These are phyloP conservation scores for Ptychoptera contaminata DNA, from an alignment of 2,888 invertebrate species.

Conservation along the genomic window DNA sequence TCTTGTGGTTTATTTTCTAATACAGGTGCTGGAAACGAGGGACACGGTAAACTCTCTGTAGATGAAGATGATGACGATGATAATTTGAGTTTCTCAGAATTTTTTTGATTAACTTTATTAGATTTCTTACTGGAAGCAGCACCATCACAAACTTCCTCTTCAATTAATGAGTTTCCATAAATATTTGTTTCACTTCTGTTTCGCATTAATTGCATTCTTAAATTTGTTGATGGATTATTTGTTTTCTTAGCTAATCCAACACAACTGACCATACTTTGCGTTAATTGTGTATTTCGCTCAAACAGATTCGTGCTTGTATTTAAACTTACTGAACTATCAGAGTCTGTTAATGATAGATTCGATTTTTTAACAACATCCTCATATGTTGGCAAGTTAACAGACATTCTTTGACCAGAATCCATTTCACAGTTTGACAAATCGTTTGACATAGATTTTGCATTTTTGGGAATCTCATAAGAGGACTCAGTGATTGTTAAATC, in stretches of 20 bases:
- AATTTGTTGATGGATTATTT: not conserved
- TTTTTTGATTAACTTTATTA: not conserved
- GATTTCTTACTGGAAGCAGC: not conserved
- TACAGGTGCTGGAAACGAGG: conserved; percentile 25
- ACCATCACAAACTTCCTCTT: not conserved
- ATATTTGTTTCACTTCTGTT: conserved; percentile 5
- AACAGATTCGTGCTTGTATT: not conserved
- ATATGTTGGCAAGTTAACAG: conserved; percentile 18
- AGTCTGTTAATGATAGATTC: conserved; percentile 1
- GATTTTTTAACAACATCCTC: conserved; percentile 19
- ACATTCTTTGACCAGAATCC: too few relatives aligned
- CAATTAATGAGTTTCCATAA: conserved; percentile 2
- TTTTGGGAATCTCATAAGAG: conserved; percentile 25
- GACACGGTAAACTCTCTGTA: conserved; percentile 20
- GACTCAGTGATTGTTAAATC: conserved; percentile 19
- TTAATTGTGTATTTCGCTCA: conserved; percentile 6
- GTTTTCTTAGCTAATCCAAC: not conserved
- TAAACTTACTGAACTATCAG: conserved; percentile 1
- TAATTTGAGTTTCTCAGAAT: not conserved
- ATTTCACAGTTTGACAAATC: conserved; percentile 10
- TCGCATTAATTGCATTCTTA: not conserved
- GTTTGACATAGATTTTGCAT: conserved; percentile 13
- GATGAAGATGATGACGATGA: not conserved
- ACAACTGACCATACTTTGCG: conserved; percentile 7
- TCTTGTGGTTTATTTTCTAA: conserved; percentile 10